These are phyloP conservation scores for Leptestheria dahalacensis DNA, from an alignment of 1,140 invertebrate species.

Conservation along the genomic window DNA sequence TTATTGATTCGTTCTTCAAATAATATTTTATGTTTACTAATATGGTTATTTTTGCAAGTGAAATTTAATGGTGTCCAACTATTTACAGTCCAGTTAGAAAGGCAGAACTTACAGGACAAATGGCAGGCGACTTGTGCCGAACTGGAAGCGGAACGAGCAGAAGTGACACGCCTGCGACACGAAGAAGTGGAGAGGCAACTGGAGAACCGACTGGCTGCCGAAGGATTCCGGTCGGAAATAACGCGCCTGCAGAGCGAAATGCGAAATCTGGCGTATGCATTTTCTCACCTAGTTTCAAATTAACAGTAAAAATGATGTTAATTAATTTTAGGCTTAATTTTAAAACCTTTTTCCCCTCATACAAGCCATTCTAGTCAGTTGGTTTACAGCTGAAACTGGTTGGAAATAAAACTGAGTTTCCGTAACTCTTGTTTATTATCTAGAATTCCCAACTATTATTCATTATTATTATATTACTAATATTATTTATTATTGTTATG, in stretches of 20 bases:
- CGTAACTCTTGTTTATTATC: no score
- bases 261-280: not conserved
- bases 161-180: conserved; percentile 3
- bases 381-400: no score
- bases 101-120: conserved; percentile 1
- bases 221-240: conserved; percentile 1
- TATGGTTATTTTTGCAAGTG: no score
- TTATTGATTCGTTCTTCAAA: not conserved
- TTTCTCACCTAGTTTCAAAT: no score
- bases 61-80: not conserved
- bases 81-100: not conserved
- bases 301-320: no score
- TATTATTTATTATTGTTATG: not conserved
- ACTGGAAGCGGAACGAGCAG: not conserved
- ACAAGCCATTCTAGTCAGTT: no score
- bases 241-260: not conserved
- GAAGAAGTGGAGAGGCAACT: not conserved
- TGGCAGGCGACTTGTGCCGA: not conserved
- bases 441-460: no score
- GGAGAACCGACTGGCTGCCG: not conserved
- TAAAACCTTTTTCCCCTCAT: no score
- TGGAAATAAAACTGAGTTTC: no score
- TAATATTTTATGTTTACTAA: not conserved
- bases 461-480: not conserved
- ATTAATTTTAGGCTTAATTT: no score